These are phyloP conservation scores for Ephydatia muelleri DNA, from an alignment of 37 sponge, comb jelly and placozoan genomes.

Conservation along the genomic window DNA sequence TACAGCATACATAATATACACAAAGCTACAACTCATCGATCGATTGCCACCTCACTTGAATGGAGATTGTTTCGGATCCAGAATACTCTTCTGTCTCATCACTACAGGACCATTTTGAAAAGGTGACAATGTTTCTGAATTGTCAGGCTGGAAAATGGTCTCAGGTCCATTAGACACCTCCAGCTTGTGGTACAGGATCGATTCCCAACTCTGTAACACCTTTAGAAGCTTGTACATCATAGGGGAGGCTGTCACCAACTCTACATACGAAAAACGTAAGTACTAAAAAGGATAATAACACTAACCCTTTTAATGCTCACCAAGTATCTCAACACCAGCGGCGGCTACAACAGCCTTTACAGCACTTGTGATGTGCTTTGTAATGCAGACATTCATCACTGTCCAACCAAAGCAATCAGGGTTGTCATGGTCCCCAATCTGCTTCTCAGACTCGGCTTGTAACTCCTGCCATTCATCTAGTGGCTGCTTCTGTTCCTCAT, in stretches of 20 bases:
- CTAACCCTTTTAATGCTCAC: slow-evolving; percentile 18
- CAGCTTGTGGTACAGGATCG: slow-evolving; percentile 37
- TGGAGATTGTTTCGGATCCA: slow-evolving; percentile 81
- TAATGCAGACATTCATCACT: slow-evolving; percentile 71
- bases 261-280: slow-evolving; percentile 15
- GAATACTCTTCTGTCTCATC: slow-evolving; percentile 75
- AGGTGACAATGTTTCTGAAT: not conserved
- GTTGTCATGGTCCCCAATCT: slow-evolving; percentile 21
- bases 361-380: slow-evolving; percentile 37
- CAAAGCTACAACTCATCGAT: not conserved
- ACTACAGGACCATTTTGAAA: slow-evolving; percentile 57
- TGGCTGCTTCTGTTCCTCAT: slow-evolving; percentile 15
- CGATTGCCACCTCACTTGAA: slow-evolving; percentile 46
- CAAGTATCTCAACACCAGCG: slow-evolving; percentile 80
- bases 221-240: slow-evolving; percentile 60
- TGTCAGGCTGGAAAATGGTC: slow-evolving; percentile 34
- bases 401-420: slow-evolving; percentile 72
- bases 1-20: not conserved
- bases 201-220: slow-evolving; percentile 80
- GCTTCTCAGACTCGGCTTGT: not conserved
- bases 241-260: slow-evolving; percentile 73
- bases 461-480: slow-evolving; percentile 19
- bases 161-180: slow-evolving; percentile 52
- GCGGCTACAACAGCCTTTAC: slow-evolving; percentile 51
- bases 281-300: not conserved